Evolutionary conservation across 2,113 vertebrate species (phyloP), one percentile per base, ranked within the genome.

Genomic region (Columba janthina): DNA sequence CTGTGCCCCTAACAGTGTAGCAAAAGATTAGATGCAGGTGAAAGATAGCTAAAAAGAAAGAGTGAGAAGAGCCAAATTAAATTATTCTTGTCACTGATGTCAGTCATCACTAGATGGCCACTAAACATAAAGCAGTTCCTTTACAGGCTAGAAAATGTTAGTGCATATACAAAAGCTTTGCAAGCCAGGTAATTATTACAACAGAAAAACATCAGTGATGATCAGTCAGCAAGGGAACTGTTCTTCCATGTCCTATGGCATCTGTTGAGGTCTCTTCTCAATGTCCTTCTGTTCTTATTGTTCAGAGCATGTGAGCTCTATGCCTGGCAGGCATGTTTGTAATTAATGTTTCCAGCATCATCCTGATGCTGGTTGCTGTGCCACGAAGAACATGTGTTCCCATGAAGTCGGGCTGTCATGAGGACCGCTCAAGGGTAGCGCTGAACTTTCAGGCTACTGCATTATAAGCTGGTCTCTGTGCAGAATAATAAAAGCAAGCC

Each of bases 311-410:
- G 56, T 64, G 78, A 91, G 56, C 85, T 94, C 46, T 46, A 85
- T 61, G 71, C 89, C 91, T 61, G 72, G 75, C 88, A 90, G 92
- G 92, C 93, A 78, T 60, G 60, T 74, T 86, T 65, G 60, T 77
- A 71, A 94, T 96, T 83, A 73, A 32, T 22, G 53, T 62, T 77
- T 67, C 85, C 75, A 64, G 3, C 1, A 1, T 90, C 81, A 84
- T 74, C 56, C 71, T 64, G 85, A 71, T 94, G 88, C 92, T 34
- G 46, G 29, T 71, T 58, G 84, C 60, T 71, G 15, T 0, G 1
- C 56, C 53, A 4, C 0, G 1, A 71, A 83, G 56, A 77, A 32
- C 46, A 21, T 10, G 71, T 91, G 85, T 66, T 95, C 78, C 51
- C 9, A 0, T 15, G 75, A 62, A 74, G 64, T 64, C 1, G 7